These are phyloP conservation scores for Microtus oregoni DNA, from an alignment of 2,113 vertebrate species.

Conservation along the genomic window DNA sequence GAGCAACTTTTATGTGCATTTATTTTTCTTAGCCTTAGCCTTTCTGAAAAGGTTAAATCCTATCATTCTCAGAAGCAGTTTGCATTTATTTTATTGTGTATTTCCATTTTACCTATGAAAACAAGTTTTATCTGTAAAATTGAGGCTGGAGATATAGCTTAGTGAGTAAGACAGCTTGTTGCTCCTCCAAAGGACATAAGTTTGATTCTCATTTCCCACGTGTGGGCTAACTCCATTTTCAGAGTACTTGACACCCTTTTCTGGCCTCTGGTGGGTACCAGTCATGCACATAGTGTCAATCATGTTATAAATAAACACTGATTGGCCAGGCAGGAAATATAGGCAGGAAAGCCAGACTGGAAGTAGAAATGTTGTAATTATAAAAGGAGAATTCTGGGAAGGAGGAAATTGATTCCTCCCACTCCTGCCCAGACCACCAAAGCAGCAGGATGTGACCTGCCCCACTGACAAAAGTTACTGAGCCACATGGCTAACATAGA, in stretches of 20 bases:
- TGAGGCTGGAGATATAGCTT: background rate
- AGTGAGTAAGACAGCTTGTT: background rate
- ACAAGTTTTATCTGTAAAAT: conserved; percentile 1
- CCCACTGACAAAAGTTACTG: too few species aligned
- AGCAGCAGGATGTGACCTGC: too few species aligned
- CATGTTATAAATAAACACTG: too few species aligned
- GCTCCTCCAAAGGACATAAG: background rate
- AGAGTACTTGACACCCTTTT: background rate
- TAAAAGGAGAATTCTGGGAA: too few species aligned
- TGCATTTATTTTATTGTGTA: background rate
- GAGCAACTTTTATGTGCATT: conserved; percentile 16
- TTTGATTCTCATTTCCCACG: background rate
- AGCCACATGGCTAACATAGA: too few species aligned
- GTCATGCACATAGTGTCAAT: background rate
- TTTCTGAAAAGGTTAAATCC: background rate
- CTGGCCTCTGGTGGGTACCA: background rate
- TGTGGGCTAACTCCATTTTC: background rate
- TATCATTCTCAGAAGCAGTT: too few species aligned
- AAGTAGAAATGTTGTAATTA: too few species aligned
- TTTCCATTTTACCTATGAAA: background rate
- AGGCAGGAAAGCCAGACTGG: too few species aligned
- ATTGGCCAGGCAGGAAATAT: too few species aligned
- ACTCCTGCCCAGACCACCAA: too few species aligned
- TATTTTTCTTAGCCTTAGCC: conserved; percentile 34
- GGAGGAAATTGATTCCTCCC: too few species aligned